These are phyloP conservation scores for Tympanoctomys barrerae DNA, from an alignment of 2,797 vertebrate species.

Conservation along the genomic window DNA sequence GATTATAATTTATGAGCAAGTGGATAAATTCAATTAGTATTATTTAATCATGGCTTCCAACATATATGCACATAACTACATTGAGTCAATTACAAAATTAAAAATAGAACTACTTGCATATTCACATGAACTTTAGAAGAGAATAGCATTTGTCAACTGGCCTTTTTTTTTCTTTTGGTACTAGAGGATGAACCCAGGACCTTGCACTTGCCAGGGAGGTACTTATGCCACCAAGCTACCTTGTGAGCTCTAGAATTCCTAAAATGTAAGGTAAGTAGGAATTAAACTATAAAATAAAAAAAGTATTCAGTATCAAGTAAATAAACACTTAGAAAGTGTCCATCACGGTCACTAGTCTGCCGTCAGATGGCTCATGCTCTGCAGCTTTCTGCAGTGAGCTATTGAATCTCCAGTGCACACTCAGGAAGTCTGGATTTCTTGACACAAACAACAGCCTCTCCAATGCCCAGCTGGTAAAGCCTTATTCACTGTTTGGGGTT, in stretches of 20 bases:
- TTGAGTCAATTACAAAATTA: slow-evolving; percentile 41
- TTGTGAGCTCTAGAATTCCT: background rate
- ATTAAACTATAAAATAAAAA: slow-evolving; percentile 41
- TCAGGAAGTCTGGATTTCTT: background rate
- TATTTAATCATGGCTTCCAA: background rate
- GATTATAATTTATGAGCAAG: background rate
- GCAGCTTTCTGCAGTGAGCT: background rate
- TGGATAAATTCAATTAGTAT: background rate
- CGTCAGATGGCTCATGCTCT: background rate
- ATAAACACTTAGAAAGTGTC: background rate
- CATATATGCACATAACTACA: background rate
- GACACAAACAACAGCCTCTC: background rate
- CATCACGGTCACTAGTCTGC: background rate
- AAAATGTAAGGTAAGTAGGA: slow-evolving; percentile 23
- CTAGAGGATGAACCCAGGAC: too few relatives aligned
- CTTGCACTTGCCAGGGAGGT: too few relatives aligned
- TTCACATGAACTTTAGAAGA: slow-evolving; percentile 34
- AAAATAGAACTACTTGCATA: slow-evolving; percentile 36
- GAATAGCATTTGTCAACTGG: background rate
- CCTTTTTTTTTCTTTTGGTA: too few relatives aligned
- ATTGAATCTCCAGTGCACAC: background rate
- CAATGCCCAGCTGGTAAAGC: background rate
- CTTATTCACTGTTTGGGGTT: background rate
- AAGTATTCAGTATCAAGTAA: slow-evolving; percentile 6
- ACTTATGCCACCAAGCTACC: too few relatives aligned